phyloP scores from a whole-genome alignment of 2,113 vertebrate species.

The Glaucomys volans region DNA sequence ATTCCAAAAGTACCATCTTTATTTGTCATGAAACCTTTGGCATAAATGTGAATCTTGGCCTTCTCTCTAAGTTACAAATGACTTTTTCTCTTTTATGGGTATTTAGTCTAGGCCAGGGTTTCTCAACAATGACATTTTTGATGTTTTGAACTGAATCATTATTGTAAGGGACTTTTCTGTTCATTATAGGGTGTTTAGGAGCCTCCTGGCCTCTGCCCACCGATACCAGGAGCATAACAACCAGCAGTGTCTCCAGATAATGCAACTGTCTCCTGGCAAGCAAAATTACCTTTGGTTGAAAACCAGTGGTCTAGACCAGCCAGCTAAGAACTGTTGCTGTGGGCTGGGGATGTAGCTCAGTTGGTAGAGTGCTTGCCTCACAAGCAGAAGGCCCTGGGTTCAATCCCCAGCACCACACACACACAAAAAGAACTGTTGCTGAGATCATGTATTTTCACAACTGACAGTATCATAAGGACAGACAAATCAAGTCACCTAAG shows the following conservation, averaged over 20 bases:
- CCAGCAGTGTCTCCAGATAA: neutral
- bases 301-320: neutral
- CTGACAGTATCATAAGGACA: neutral
- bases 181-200: neutral
- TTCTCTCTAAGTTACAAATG: neutral
- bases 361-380: no score
- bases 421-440: neutral
- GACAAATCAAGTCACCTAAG: neutral
- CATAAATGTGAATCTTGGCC: neutral
- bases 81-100: neutral
- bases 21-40: neutral
- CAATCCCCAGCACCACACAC: no score
- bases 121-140: neutral
- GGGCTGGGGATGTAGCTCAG: no score
- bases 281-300: neutral
- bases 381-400: no score
- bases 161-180: neutral
- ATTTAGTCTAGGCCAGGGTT: neutral
- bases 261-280: neutral
- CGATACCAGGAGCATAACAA: neutral
- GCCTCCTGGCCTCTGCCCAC: neutral
- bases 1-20: neutral
- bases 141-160: neutral
- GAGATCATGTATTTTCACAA: neutral
- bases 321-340: neutral